A percentile compares a stretch with the other conserved stretches of the same genome.
Conservation (phyloP, 1,140 invertebrate species). For the Dufourea novaeangliae region DNA sequence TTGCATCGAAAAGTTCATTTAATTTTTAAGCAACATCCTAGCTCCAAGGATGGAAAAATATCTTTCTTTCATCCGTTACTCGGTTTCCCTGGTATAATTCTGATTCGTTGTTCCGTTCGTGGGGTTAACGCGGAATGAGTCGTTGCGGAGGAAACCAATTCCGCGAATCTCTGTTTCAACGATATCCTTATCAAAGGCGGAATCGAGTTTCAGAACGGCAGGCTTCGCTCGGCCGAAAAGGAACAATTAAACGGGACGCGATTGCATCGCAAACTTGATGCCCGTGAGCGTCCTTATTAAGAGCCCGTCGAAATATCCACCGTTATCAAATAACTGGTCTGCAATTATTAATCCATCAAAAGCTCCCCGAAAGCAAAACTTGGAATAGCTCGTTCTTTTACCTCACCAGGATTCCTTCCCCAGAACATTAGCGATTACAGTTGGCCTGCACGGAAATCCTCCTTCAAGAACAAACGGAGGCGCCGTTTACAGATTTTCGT, state of each 20-base stretch:
- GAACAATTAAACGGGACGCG: slow-evolving; percentile 28
- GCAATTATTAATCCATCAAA: slow-evolving; percentile 10
- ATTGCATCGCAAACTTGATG: not conserved
- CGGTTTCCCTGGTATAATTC: not conserved
- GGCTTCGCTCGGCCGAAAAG: not conserved
- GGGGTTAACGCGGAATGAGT: slow-evolving; percentile 5
- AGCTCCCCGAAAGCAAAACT: too few species aligned
- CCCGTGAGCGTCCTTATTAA: not conserved
- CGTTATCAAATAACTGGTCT: not conserved
- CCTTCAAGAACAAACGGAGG: too few species aligned
- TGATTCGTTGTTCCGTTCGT: not conserved
- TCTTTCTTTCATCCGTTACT: not conserved
- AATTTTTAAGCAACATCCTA: too few species aligned
- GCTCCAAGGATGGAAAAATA: too few species aligned
- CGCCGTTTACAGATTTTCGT: too few species aligned
- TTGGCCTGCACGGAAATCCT: too few species aligned
- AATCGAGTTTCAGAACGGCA: not conserved
- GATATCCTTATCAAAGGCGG: slow-evolving; percentile 27
- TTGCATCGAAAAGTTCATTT: too few species aligned
- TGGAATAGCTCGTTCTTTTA: too few species aligned
- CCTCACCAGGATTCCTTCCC: too few species aligned
- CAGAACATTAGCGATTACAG: too few species aligned
- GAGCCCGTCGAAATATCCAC: not conserved
- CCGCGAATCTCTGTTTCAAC: slow-evolving; percentile 26
- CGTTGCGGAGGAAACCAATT: not conserved